Evolutionary conservation across 1,140 invertebrate genomes (phyloP).

Genomic region (Frieseomelitta varia): DNA sequence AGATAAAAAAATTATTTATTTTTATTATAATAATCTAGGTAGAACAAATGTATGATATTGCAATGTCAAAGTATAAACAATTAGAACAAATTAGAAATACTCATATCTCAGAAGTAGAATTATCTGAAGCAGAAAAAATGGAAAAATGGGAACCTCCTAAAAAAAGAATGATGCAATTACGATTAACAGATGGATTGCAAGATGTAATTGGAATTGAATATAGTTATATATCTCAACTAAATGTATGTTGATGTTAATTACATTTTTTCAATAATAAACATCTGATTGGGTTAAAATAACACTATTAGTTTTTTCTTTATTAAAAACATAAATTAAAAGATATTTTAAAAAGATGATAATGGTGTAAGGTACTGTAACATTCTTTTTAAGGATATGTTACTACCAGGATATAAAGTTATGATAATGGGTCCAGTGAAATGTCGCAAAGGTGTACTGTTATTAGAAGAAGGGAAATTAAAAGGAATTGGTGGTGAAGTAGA

Average conservation of each 20-base stretch:
- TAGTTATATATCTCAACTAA: conserved; percentile 81
- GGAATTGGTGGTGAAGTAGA: conserved; percentile 90
- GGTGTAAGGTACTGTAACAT: neutral
- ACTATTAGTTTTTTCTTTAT: neutral
- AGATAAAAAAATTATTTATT: conserved; percentile 20
- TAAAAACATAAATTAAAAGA: neutral
- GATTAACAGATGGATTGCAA: conserved; percentile 89
- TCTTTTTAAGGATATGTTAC: conserved; percentile 69
- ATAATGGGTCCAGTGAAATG: conserved; percentile 87
- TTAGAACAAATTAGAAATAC: conserved; percentile 84
- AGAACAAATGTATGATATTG: conserved; percentile 83
- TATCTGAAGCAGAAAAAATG: conserved; percentile 81
- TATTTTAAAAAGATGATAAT: neutral
- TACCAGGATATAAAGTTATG: conserved; percentile 80
- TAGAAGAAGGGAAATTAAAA: conserved; percentile 85
- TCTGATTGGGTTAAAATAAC: conserved; percentile 3
- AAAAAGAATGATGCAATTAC: conserved; percentile 87
- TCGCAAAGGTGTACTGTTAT: conserved; percentile 87
- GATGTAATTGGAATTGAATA: conserved; percentile 89
- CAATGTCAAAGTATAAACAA: conserved; percentile 85
- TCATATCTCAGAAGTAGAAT: conserved; percentile 82
- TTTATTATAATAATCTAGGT: conserved; percentile 71
- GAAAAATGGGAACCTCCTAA: conserved; percentile 72
- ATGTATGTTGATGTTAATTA: conserved; percentile 70
- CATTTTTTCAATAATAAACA: neutral